phyloP scores from a whole-genome alignment of 2,113 vertebrate species.

The Oncorhynchus tshawytscha region DNA sequence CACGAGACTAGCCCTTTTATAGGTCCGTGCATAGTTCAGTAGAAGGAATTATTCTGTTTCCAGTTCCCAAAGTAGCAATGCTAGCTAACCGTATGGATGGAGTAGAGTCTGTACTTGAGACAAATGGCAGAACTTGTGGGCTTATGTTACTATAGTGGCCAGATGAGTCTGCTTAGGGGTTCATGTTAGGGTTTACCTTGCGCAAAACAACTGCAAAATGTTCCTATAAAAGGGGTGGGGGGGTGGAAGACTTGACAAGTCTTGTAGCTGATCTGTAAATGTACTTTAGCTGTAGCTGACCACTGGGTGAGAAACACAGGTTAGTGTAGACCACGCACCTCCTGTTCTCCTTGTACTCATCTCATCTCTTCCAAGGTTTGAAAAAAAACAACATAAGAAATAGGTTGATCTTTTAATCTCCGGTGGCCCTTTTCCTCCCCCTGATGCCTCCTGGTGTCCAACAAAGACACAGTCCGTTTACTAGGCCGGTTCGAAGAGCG shows the following conservation, averaged over 20 bases:
- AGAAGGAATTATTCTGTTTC: constrained; percentile 62
- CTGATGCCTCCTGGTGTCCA: constrained; percentile 52
- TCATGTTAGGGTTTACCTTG: constrained; percentile 69
- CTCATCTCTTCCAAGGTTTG: constrained; percentile 69
- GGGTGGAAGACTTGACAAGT: constrained; percentile 47
- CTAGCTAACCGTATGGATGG: constrained; percentile 41
- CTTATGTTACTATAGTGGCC: constrained; percentile 51
- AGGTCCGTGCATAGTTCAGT: constrained; percentile 64
- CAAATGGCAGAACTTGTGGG: constrained; percentile 62
- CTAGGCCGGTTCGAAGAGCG: constrained; percentile 57
- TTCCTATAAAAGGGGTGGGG: constrained; percentile 50
- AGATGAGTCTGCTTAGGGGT: constrained; percentile 59
- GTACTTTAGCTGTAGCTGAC: constrained; percentile 72
- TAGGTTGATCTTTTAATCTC: constrained; percentile 62
- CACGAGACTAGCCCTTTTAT: constrained; percentile 56
- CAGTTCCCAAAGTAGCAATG: constrained; percentile 55
- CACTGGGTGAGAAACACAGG: constrained; percentile 65
- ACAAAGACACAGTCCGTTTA: constrained; percentile 60
- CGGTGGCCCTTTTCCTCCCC: constrained; percentile 69
- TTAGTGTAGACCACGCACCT: constrained; percentile 70
- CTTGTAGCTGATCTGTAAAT: constrained; percentile 70
- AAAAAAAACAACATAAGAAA: constrained; percentile 36
- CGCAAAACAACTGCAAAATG: constrained; percentile 36
- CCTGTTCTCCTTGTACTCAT: constrained; percentile 59
- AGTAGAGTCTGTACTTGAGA: constrained; percentile 42